Conservation (phyloP, 2,113 vertebrate genomes). For the Candoia aspera region DNA sequence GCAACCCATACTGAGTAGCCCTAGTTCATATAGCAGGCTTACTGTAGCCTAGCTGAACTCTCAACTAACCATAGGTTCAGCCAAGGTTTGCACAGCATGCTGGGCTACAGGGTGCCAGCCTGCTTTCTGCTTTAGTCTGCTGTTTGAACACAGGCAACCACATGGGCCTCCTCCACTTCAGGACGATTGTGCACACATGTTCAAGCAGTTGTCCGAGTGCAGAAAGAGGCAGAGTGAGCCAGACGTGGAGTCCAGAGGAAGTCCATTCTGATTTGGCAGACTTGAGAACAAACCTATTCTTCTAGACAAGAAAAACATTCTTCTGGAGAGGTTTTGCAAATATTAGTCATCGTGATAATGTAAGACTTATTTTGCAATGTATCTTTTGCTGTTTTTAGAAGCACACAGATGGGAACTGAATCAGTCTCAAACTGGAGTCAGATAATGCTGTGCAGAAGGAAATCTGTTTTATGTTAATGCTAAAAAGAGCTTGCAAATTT, state of each 20-base stretch:
- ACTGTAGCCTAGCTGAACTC: neutral
- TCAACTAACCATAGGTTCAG: neutral
- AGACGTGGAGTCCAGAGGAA: neutral
- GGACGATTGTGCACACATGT: neutral
- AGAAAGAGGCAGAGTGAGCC: neutral
- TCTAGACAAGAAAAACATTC: neutral
- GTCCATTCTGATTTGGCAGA: neutral
- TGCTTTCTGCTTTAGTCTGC: neutral
- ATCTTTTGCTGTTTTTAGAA: slow-evolving; percentile 67
- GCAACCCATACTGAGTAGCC: neutral
- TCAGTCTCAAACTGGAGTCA: slow-evolving; percentile 63
- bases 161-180: neutral
- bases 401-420: slow-evolving; percentile 58
- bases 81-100: neutral
- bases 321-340: slow-evolving; percentile 47
- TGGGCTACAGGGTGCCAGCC: neutral
- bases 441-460: slow-evolving; percentile 56
- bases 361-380: slow-evolving; percentile 61
- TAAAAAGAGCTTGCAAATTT: slow-evolving; percentile 29
- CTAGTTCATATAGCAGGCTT: neutral
- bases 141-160: neutral
- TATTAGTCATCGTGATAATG: slow-evolving; percentile 55
- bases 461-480: slow-evolving; percentile 58
- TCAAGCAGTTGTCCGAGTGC: neutral
- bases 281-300: neutral